Conservation (phyloP, 2,888 invertebrate species). For the Scrobipalpa atriplicella region DNA sequence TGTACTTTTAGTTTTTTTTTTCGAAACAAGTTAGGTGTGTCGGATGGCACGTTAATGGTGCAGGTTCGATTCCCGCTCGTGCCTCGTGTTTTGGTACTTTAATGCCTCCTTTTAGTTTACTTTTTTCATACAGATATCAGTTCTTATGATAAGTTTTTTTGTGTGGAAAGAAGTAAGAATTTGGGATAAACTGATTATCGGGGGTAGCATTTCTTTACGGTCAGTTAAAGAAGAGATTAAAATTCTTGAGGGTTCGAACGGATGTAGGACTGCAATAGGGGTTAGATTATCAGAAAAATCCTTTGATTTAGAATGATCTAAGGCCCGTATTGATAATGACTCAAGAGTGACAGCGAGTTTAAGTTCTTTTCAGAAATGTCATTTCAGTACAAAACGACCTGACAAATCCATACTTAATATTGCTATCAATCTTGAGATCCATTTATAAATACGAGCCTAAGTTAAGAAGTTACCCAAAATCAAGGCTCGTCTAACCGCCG, state of each 20-base stretch:
- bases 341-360: too few relatives aligned
- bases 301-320: too few relatives aligned
- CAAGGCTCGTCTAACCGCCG: too few relatives aligned
- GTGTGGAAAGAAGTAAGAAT: background rate
- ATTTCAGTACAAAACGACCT: too few relatives aligned
- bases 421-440: too few relatives aligned
- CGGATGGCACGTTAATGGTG: slow-evolving; percentile 62
- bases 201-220: slow-evolving; percentile 12
- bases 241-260: slow-evolving; percentile 6
- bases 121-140: slow-evolving; percentile 2
- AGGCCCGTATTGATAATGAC: too few relatives aligned
- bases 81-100: slow-evolving; percentile 65
- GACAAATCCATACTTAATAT: too few relatives aligned
- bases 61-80: slow-evolving; percentile 72
- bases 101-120: slow-evolving; percentile 40
- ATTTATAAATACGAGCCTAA: too few relatives aligned
- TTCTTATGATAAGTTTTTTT: slow-evolving; percentile 12
- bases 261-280: too few relatives aligned
- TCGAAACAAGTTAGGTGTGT: slow-evolving; percentile 63
- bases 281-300: too few relatives aligned
- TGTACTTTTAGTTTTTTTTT: slow-evolving; percentile 52
- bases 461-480: too few relatives aligned
- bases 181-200: background rate
- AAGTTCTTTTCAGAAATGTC: too few relatives aligned
- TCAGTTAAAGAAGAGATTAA: slow-evolving; percentile 13